Conservation (phyloP, 2,797 vertebrate genomes). For the Carcharodon carcharias region DNA sequence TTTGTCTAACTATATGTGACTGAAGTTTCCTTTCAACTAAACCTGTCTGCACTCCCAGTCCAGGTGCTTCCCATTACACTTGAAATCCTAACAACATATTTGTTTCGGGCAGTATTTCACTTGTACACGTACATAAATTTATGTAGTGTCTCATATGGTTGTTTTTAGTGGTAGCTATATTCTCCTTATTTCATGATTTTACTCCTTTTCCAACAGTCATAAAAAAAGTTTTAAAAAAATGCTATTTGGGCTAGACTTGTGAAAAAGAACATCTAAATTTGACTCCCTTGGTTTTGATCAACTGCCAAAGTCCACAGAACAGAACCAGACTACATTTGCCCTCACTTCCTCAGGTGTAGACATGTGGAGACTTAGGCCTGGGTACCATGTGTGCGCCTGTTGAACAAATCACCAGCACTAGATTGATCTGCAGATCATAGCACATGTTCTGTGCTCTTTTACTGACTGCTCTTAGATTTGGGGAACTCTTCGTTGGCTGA, state of each 20-base stretch:
- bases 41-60: background rate
- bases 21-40: background rate
- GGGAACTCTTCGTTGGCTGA: background rate
- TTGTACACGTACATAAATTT: conserved; percentile 21
- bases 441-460: background rate
- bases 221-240: background rate
- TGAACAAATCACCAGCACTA: background rate
- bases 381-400: background rate
- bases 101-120: conserved; percentile 30
- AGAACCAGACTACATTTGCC: background rate
- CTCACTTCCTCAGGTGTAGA: conserved; percentile 19
- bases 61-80: conserved; percentile 19
- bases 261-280: background rate
- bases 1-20: background rate
- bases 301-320: background rate
- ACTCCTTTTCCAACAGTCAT: background rate
- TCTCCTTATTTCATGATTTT: background rate
- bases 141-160: conserved; percentile 26
- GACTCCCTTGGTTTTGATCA: background rate
- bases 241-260: background rate
- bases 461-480: background rate
- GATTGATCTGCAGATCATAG: conserved; percentile 13
- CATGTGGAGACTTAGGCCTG: background rate
- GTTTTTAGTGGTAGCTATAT: conserved; percentile 29
- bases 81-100: background rate